Evolutionary conservation across 2,888 invertebrate species (phyloP), one percentile per base, ranked within the genome.

Genomic region (Eudasyphora cyanicolor): DNA sequence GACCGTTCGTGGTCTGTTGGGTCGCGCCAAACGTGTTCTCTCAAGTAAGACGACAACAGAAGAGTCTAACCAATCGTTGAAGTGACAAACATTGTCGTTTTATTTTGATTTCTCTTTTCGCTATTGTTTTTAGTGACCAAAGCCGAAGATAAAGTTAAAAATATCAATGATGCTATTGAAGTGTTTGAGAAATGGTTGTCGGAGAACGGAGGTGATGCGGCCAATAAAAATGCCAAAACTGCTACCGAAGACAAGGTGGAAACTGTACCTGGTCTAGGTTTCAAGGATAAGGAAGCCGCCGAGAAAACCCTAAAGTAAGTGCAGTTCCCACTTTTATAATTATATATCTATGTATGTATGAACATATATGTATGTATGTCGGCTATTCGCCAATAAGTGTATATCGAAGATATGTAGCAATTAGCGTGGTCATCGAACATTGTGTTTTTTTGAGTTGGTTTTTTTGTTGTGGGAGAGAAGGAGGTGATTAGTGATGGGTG

Each of bases 251-350:
- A 93, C 49, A 92, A 93, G 69, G 92, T 93, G 0, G 95, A 95
- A 88, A 94, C 95, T 0, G 96, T 96, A 51, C 95, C 95, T 5
- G 96, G 95, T 0, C 93, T 96, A 29, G 95, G 96, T 24, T 96
- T 96, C 91, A 96, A 96, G 90, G 96, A 96, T 90, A 95, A 95
- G 89, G 94, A 94, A n/a, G 94, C 95, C 1, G 96, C 96, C 0
- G 92, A 94, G 85, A 94, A 94, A 73, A 96, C 96, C 0, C 91
- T 96, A 6, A 93, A 94, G 92, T 92, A 88, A 89, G 88, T 83
- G 76, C 49, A 74, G 51, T n/a, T n/a, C n/a, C n/a, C n/a, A n/a
- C n/a, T n/a, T n/a, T n/a, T n/a, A n/a, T n/a, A n/a, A n/a, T n/a
- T n/a, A n/a, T n/a, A n/a, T n/a, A n/a, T n/a, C n/a, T n/a, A n/a